A percentile compares a stretch with the other conserved stretches of the same genome.
These are phyloP conservation scores for Ginglymostoma cirratum DNA, from an alignment of 2,113 vertebrate species.

Conservation along the genomic window DNA sequence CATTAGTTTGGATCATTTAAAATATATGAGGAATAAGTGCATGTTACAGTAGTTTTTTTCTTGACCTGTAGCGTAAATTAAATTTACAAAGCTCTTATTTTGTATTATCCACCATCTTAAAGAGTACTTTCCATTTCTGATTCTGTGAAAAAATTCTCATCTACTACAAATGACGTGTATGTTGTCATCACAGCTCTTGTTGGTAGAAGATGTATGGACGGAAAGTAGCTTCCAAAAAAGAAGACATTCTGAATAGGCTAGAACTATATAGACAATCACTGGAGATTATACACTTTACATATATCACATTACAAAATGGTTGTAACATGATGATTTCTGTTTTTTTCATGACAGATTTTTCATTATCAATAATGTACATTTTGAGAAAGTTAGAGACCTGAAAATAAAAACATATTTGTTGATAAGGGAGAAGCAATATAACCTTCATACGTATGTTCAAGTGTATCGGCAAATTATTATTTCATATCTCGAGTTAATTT, in stretches of 20 bases:
- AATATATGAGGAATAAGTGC: neutral
- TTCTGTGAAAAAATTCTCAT: neutral
- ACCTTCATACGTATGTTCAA: neutral
- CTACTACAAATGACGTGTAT: neutral
- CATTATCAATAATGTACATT: neutral
- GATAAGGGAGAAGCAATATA: neutral
- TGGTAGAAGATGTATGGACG: neutral
- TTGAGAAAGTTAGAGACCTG: neutral
- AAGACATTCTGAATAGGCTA: neutral
- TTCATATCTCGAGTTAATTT: too few species aligned
- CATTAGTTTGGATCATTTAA: neutral
- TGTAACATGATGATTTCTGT: conserved; percentile 9
- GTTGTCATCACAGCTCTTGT: neutral
- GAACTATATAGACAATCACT: neutral
- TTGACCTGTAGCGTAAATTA: neutral
- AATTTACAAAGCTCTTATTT: neutral
- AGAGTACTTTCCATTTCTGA: neutral
- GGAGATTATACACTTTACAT: neutral
- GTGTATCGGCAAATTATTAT: neutral
- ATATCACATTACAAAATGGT: neutral
- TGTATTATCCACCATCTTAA: neutral
- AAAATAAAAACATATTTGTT: neutral
- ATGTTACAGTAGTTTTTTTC: neutral
- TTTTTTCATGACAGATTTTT: neutral
- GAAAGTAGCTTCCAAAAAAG: neutral